phyloP scores from a whole-genome alignment of 2,888 invertebrate genomes.

The Myopa tessellatipennis region DNA sequence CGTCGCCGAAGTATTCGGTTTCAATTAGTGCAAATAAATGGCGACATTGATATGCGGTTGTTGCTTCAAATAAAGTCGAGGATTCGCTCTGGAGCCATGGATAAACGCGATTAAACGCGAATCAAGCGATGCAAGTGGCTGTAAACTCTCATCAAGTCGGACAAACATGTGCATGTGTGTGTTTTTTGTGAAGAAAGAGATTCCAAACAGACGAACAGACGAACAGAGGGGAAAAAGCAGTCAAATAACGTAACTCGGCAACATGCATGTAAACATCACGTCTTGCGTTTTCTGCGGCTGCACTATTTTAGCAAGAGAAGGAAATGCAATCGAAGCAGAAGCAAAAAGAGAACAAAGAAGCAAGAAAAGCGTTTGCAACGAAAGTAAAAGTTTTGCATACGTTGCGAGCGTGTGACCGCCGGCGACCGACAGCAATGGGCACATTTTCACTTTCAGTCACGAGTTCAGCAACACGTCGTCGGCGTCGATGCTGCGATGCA shows the following conservation, averaged over 20 bases:
- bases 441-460: conserved; percentile 63
- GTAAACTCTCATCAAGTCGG: not conserved
- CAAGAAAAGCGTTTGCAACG: conserved; percentile 32
- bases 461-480: conserved; percentile 56
- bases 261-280: not conserved
- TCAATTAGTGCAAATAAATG: not conserved
- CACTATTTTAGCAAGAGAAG: conserved; percentile 2
- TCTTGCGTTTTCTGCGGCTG: not conserved
- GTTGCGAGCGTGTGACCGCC: conserved; percentile 39
- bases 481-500: conserved; percentile 48
- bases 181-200: not conserved
- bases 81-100: not conserved
- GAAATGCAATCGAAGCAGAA: conserved; percentile 7
- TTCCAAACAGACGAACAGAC: not conserved
- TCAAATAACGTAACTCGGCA: conserved; percentile 26
- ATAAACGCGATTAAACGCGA: not conserved
- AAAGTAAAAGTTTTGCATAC: conserved; percentile 58
- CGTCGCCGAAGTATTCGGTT: not conserved
- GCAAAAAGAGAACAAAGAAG: not conserved
- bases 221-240: not conserved
- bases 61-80: not conserved
- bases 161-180: not conserved
- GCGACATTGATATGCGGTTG: not conserved
- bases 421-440: conserved; percentile 22
- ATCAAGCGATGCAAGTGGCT: not conserved